These are phyloP conservation scores for Porites lutea DNA, from an alignment of 64 coral and sea anemone species.

Conservation along the genomic window DNA sequence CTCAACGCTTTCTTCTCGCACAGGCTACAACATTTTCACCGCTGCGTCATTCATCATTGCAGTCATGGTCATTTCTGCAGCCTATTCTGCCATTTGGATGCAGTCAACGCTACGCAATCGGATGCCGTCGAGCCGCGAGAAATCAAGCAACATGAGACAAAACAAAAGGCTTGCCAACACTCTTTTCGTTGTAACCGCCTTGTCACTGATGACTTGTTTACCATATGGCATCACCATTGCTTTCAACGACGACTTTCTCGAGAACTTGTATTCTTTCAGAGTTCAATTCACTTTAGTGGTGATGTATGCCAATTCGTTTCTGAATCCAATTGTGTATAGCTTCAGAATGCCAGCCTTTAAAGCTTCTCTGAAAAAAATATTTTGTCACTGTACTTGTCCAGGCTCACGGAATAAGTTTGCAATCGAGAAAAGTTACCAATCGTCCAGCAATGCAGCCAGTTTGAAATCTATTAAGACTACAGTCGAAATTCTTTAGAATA, in stretches of 20 bases:
- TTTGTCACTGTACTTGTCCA: no score
- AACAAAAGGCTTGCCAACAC: background rate
- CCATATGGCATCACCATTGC: background rate
- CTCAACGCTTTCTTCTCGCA: background rate
- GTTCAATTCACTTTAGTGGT: background rate
- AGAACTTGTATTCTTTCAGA: background rate
- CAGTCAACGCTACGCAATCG: background rate
- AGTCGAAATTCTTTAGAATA: no score
- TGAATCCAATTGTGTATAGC: constrained; percentile 2
- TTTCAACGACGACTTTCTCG: background rate
- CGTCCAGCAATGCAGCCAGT: no score
- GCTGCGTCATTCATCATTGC: background rate
- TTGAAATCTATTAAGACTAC: no score
- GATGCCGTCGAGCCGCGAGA: background rate
- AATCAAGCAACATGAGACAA: background rate
- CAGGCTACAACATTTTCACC: background rate
- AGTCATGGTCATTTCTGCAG: background rate
- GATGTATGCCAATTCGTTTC: background rate
- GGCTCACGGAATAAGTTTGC: no score
- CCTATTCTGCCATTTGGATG: background rate
- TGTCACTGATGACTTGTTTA: background rate
- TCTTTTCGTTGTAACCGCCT: background rate
- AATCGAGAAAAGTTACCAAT: no score
- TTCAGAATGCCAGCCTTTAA: constrained; percentile 2
- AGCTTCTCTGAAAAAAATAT: no score